Conservation (phyloP, 2,888 invertebrate genomes). For the Agrochola macilenta region DNA sequence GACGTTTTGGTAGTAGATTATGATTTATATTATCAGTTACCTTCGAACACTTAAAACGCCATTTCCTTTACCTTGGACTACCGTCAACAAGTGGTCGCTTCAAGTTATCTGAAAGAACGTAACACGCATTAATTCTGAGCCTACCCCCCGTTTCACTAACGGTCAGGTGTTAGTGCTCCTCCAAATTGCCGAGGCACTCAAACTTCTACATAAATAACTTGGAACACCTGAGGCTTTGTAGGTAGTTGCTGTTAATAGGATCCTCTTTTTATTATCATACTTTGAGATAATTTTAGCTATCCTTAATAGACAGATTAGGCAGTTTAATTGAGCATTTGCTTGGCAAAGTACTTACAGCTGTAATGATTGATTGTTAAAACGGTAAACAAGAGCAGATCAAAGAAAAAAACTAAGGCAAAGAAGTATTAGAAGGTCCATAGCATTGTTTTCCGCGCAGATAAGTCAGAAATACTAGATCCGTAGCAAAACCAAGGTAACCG, state of each 20-base stretch:
- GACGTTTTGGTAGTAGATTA: neutral
- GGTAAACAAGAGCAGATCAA: too few relatives aligned
- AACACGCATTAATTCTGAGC: constrained; percentile 55
- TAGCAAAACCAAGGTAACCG: too few relatives aligned
- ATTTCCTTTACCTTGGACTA: neutral
- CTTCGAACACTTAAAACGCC: neutral
- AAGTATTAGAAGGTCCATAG: too few relatives aligned
- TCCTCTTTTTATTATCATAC: neutral
- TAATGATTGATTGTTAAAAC: too few relatives aligned
- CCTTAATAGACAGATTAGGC: too few relatives aligned
- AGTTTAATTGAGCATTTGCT: too few relatives aligned
- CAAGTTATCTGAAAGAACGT: constrained; percentile 41
- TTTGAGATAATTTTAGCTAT: neutral
- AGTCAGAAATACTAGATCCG: too few relatives aligned
- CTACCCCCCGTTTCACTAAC: constrained; percentile 55
- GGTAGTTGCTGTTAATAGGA: constrained; percentile 7
- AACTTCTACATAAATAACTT: constrained; percentile 53
- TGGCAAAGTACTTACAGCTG: too few relatives aligned
- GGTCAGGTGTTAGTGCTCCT: constrained; percentile 51
- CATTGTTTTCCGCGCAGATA: too few relatives aligned
- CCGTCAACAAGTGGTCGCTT: constrained; percentile 50
- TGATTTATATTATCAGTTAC: neutral
- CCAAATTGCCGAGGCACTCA: constrained; percentile 52
- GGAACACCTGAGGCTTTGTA: constrained; percentile 27
- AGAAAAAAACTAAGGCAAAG: too few relatives aligned